Base-by-base conservation (phyloP, 2,888 invertebrate genomes). In the Leucania comma region DNA sequence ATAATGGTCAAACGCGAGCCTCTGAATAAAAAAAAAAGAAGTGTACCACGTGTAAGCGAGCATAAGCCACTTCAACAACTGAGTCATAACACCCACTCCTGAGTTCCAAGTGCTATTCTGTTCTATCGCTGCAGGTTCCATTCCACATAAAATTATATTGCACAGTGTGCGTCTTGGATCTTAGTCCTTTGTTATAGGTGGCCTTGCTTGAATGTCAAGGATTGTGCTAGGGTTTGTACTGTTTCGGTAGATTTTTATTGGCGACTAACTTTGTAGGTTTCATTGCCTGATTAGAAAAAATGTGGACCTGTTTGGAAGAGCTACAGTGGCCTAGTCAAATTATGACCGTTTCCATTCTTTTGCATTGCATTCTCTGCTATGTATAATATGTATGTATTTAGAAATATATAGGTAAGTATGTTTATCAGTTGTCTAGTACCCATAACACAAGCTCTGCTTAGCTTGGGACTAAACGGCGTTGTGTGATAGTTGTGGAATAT, bases 181-280 rank as follows among this genome's bases (percentile, higher is more conserved):
- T 87, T 84, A 84, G 83, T 86, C 59, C 89, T 91, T 91, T 91
- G 90, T 90, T 90, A 80, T 79, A 75, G 71, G 72, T 58, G 81
- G 88, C 95, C 95, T 95, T 94, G 91, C 74, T 82, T 90, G 92
- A 94, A 93, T 94, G 94, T 92, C 95, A 95, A 87, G 94, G 95
- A 87, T 87, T 57, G 3, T 29, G 51, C 48, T 54, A 75, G 86
- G 87, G 83, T 64, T 86, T 42, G 83, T 90, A 86, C 80, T 38
- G n/a, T 62, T 38, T 81, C 72, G 74, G 79, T 58, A 54, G 17
- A 12, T 50, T 57, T 51, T 26, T 42, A 26, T 65, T 70, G 12
- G 9, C 3, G 29, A n/a, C 22, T 3, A 17, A 9, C 26, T 0
- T 4, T 4, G 20, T 38, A 10, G 5, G 14, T 48, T 12, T 17